Base-by-base conservation (phyloP, 2,888 invertebrate species). In the Baronia brevicornis region DNA sequence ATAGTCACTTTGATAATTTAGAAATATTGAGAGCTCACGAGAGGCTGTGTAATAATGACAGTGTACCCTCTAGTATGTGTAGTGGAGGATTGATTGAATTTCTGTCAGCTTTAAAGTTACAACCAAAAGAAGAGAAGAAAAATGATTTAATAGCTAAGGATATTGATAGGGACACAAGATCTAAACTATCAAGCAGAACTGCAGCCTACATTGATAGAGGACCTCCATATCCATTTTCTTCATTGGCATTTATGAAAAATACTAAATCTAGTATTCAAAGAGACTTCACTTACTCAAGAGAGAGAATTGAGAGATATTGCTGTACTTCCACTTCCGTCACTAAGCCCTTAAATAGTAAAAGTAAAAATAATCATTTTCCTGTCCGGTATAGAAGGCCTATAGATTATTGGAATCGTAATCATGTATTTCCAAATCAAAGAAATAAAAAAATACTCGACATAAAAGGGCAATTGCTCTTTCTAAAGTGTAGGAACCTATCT, bases 1-100 rank as follows among this genome's bases (percentile, higher is more conserved):
- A 91, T 67, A 90, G 89, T 37, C 91, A 91, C 65, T 87, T 91
- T 59, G 87, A 90, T 42, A 82, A 79, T 43, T 52, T 70, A 31
- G 71, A 77, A 20, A 48, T 64, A 27, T 46, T 84, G 21, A 65
- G 55, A 49, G 67, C 61, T 0, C 85, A 85, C 46, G 85, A 85
- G 60, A 72, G 78, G 59, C 69, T 82, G 25, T 85, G 85, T 48
- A 79, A 77, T 37, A 70, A 64, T 60, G 67, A 66, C 34, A 47
- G 44, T 36, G 40, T 51, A 4, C 59, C 70, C 18, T 43, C 63
- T 5, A 60, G 54, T 31, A 39, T 57, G 5, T 64, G 64, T 34
- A 60, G 48, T 33, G 65, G 72, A 33, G 67, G 72, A 12, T 43
- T 80, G 13, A 56, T 66, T 6, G 78, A 80, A 36, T 77, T 85